phyloP scores from a whole-genome alignment of 1,140 invertebrate species.

The Euglossa dilemma region DNA sequence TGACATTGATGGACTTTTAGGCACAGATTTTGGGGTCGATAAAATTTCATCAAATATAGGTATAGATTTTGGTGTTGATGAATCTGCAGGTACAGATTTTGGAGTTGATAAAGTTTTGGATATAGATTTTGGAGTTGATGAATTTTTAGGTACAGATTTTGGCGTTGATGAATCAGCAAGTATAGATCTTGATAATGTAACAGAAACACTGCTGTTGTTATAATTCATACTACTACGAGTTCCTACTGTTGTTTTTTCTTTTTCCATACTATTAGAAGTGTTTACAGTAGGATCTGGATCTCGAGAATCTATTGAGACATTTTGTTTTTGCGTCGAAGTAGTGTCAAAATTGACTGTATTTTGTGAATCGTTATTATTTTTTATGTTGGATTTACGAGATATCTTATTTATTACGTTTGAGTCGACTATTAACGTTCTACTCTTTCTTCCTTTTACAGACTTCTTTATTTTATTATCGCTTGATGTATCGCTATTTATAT shows the following conservation, averaged over 20 bases:
- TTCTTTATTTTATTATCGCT: not conserved
- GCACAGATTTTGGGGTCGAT: not conserved
- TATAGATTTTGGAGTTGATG: not conserved
- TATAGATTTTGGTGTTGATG: not conserved
- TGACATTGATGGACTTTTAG: not conserved
- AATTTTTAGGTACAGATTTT: not conserved
- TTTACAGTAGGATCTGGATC: not conserved
- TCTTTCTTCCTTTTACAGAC: not conserved
- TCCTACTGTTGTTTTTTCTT: not conserved
- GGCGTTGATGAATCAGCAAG: not conserved
- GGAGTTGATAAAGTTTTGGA: not conserved
- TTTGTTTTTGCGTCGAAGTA: constrained; percentile 52
- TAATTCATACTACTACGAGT: too few relatives aligned
- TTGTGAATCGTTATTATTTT: constrained; percentile 46
- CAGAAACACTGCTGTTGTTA: too few relatives aligned
- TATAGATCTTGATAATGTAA: not conserved
- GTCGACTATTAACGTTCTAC: not conserved
- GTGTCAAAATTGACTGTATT: constrained; percentile 41
- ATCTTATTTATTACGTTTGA: not conserved
- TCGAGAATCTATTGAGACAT: constrained; percentile 44
- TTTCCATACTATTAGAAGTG: not conserved
- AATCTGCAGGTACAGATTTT: not conserved
- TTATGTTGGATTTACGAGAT: not conserved
- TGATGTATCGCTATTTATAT: not conserved
- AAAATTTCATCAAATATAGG: not conserved